Percentiles rank a stretch among this genome's conserved stretches.
Evolutionary conservation across 2,888 invertebrate species (phyloP).

Genomic region (Papilio demoleus): DNA sequence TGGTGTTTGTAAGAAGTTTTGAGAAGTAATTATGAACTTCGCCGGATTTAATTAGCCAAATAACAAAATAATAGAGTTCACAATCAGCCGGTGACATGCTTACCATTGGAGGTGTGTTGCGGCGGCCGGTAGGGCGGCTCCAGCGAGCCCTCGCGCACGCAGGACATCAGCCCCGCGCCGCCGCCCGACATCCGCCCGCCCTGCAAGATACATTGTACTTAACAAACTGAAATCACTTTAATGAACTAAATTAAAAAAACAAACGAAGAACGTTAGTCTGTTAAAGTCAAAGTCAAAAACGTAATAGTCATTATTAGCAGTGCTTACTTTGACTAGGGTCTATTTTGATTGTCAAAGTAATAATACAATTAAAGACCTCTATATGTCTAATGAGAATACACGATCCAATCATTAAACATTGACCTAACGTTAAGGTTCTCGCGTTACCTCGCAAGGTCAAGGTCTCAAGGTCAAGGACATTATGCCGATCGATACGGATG

Average conservation of each 20-base stretch:
- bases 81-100: conserved; percentile 40
- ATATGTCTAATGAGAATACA: background rate
- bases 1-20: too few species aligned
- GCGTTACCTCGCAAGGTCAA: conserved; percentile 59
- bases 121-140: conserved; percentile 86
- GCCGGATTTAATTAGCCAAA: too few species aligned
- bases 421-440: conserved; percentile 1
- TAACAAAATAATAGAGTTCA: too few species aligned
- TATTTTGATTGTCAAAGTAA: too few species aligned
- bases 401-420: background rate
- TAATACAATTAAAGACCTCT: too few species aligned
- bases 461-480: conserved; percentile 73
- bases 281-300: too few species aligned
- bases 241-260: too few species aligned
- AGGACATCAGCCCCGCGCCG: conserved; percentile 86
- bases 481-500: conserved; percentile 76
- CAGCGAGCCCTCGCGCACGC: conserved; percentile 85
- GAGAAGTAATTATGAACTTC: too few species aligned
- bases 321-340: too few species aligned
- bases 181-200: conserved; percentile 78
- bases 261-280: too few species aligned
- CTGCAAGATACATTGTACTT: conserved; percentile 49
- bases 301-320: too few species aligned
- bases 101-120: conserved; percentile 78
- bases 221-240: background rate